Conservation (phyloP, 2,888 invertebrate species). For the Drosophila lacicola region DNA sequence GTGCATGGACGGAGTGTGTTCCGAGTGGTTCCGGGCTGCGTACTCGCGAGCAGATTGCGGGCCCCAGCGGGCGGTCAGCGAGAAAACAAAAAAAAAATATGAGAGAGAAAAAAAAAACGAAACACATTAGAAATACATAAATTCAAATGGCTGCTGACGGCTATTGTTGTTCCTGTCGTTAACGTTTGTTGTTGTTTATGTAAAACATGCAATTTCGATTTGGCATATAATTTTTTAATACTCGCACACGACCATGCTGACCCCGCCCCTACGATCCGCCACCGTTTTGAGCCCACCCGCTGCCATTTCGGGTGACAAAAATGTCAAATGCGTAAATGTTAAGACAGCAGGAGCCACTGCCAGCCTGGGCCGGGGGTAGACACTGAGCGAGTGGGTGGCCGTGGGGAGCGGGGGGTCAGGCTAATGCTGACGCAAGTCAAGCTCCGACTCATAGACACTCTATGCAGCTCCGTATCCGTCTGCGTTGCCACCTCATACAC, state of each 20-base stretch:
- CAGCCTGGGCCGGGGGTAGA: not conserved
- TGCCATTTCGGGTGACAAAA: conserved; percentile 79
- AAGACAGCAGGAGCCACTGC: conserved; percentile 59
- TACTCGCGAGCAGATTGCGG: conserved; percentile 54
- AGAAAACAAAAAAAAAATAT: conserved; percentile 12
- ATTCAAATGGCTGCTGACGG: conserved; percentile 51
- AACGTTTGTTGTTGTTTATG: conserved; percentile 70
- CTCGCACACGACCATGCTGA: conserved; percentile 28
- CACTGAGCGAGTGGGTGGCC: not conserved
- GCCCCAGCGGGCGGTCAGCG: conserved; percentile 58
- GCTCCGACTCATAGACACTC: conserved; percentile 11
- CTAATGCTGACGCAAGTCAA: conserved; percentile 66
- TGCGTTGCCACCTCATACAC: conserved; percentile 4
- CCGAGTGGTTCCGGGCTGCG: conserved; percentile 20
- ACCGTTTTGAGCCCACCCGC: conserved; percentile 56
- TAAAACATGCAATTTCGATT: conserved; percentile 82
- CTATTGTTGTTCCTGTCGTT: conserved; percentile 37
- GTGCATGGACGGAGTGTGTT: conserved; percentile 12
- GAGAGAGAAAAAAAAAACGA: not conserved
- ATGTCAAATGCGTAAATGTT: conserved; percentile 79
- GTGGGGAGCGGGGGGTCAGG: not conserved
- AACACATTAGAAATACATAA: conserved; percentile 71
- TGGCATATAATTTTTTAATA: conserved; percentile 81
- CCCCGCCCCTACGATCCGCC: not conserved
- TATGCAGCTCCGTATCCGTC: conserved; percentile 15